phyloP scores from a whole-genome alignment of 2,113 vertebrate species.

The Clarias macrocephalus region DNA sequence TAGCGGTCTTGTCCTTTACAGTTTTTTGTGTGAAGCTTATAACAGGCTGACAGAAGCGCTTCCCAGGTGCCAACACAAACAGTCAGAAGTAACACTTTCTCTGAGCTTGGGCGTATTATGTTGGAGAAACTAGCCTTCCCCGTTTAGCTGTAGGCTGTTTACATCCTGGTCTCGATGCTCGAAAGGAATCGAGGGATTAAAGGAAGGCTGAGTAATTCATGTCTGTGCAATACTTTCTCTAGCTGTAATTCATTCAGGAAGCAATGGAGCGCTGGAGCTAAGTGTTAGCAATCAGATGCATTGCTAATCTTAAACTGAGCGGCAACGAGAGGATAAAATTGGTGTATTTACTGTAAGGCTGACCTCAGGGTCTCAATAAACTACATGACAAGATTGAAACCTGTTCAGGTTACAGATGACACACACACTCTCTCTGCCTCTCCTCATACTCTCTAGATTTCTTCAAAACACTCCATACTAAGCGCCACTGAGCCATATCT shows the following conservation, averaged over 20 bases:
- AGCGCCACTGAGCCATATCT: constrained; percentile 7
- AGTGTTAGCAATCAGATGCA: neutral
- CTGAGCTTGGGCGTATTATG: neutral
- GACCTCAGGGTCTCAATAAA: neutral
- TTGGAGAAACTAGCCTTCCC: neutral
- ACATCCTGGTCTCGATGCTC: constrained; percentile 5
- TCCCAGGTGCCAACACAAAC: constrained; percentile 59
- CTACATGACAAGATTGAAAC: neutral
- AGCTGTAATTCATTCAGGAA: neutral
- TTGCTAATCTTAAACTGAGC: neutral
- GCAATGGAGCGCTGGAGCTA: neutral
- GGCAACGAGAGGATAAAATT: neutral
- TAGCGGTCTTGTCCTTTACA: constrained; percentile 30
- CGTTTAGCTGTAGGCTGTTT: constrained; percentile 18
- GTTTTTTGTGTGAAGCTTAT: constrained; percentile 49
- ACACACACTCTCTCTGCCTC: neutral
- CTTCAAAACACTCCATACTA: neutral
- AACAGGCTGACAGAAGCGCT: constrained; percentile 56
- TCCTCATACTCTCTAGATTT: neutral
- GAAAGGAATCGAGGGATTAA: constrained; percentile 2
- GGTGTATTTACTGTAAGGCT: neutral
- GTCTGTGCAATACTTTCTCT: neutral
- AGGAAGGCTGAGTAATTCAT: constrained; percentile 14
- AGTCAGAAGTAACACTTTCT: constrained; percentile 1
- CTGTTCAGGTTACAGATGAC: neutral